phyloP scores from a whole-genome alignment of 2,797 vertebrate species.

The Thaleichthys pacificus region DNA sequence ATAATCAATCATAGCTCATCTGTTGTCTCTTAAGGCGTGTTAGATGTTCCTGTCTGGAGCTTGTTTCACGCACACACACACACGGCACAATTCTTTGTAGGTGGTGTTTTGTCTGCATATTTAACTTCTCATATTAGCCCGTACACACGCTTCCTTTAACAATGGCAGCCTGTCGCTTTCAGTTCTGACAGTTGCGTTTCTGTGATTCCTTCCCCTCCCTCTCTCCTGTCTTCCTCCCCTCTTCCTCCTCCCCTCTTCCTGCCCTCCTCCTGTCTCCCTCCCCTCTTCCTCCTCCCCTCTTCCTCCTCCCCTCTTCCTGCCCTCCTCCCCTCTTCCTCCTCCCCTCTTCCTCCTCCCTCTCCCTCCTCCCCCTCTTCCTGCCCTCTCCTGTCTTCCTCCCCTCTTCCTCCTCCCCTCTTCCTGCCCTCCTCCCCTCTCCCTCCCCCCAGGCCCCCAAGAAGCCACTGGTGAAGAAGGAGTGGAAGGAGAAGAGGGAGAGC shows the following conservation, averaged over 20 bases:
- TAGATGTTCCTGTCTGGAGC: not conserved
- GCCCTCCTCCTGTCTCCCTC: not conserved
- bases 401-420: not conserved
- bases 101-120: no score
- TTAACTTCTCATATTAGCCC: no score
- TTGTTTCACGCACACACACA: not conserved
- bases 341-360: no score
- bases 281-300: not conserved
- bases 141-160: no score
- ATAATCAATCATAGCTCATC: not conserved
- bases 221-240: not conserved
- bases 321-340: no score
- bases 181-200: not conserved
- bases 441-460: conserved; percentile 77
- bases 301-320: no score
- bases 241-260: not conserved
- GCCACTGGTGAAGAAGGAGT: conserved; percentile 82
- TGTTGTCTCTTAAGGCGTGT: not conserved
- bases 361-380: not conserved
- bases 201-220: not conserved
- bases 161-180: not conserved
- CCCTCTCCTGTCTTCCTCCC: not conserved
- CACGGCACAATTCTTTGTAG: not conserved
- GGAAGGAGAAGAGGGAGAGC: conserved; percentile 90
- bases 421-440: not conserved